A percentile compares a stretch with the other conserved stretches of the same genome.
These are phyloP conservation scores for Suricata suricatta DNA, from an alignment of 2,113 vertebrate genomes.

Conservation along the genomic window DNA sequence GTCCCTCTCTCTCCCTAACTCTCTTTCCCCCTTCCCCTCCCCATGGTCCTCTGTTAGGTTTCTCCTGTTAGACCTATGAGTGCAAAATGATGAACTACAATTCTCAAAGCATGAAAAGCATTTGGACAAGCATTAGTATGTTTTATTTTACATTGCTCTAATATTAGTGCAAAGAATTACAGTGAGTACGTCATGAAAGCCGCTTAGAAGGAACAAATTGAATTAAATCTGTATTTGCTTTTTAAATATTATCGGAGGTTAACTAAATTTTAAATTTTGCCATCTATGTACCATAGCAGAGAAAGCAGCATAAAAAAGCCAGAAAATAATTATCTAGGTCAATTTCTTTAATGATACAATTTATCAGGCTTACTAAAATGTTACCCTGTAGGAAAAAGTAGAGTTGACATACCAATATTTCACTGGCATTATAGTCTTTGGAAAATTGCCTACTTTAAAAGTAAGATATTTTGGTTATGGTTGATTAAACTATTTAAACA, in stretches of 20 bases:
- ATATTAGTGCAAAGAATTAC: conserved; percentile 27
- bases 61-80: no score
- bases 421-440: not conserved
- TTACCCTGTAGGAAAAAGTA: not conserved
- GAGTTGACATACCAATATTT: not conserved
- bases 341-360: conserved; percentile 51
- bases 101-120: not conserved
- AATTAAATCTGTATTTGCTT: conserved; percentile 22
- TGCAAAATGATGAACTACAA: not conserved
- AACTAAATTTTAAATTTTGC: conserved; percentile 40
- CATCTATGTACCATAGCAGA: not conserved
- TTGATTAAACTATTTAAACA: conserved; percentile 50
- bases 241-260: conserved; percentile 43
- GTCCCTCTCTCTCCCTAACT: no score
- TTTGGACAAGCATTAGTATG: not conserved
- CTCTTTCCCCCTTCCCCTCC: no score
- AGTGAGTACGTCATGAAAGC: conserved; percentile 6
- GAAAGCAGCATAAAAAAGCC: not conserved
- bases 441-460: conserved; percentile 42
- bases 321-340: conserved; percentile 60
- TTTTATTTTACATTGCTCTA: conserved; percentile 45
- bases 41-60: no score
- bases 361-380: conserved; percentile 54
- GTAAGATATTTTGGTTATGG: not conserved
- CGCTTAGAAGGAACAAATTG: not conserved